Evolutionary conservation across 2,113 vertebrate species (phyloP).

Genomic region (Fulmarus glacialis): DNA sequence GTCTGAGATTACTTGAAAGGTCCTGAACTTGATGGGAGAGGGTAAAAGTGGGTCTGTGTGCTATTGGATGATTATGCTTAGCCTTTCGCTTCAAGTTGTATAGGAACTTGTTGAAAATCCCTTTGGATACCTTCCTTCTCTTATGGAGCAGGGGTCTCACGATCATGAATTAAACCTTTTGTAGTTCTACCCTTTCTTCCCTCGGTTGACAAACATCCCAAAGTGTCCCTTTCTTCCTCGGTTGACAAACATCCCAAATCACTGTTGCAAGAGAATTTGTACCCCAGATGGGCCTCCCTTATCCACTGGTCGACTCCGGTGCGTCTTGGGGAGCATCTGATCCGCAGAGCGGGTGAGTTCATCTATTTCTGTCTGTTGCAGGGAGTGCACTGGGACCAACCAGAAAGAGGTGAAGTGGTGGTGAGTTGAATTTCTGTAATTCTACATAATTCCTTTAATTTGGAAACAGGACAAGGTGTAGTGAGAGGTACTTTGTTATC

Average conservation of each 20-base stretch:
- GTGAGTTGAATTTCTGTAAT: neutral
- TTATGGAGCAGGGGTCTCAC: neutral
- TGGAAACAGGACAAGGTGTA: neutral
- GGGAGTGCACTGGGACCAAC: neutral
- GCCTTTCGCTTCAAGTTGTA: neutral
- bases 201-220: accelerated
- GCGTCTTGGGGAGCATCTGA: neutral
- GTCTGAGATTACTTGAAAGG: neutral
- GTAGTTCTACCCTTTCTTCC: neutral
- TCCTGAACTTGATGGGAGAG: accelerated
- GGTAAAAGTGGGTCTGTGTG: neutral
- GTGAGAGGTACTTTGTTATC: neutral
- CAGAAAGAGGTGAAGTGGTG: neutral
- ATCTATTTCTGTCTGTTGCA: neutral
- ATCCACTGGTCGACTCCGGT: neutral
- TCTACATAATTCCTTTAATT: neutral
- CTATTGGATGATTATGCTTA: neutral
- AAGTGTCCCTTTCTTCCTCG: neutral
- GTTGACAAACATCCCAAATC: neutral
- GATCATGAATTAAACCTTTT: neutral
- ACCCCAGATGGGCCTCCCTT: neutral
- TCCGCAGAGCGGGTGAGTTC: accelerated
- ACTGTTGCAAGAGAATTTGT: neutral
- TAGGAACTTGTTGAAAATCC: neutral
- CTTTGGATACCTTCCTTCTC: neutral